Base-by-base conservation (phyloP, 2,797 vertebrate species). In the Meda fulgida region DNA sequence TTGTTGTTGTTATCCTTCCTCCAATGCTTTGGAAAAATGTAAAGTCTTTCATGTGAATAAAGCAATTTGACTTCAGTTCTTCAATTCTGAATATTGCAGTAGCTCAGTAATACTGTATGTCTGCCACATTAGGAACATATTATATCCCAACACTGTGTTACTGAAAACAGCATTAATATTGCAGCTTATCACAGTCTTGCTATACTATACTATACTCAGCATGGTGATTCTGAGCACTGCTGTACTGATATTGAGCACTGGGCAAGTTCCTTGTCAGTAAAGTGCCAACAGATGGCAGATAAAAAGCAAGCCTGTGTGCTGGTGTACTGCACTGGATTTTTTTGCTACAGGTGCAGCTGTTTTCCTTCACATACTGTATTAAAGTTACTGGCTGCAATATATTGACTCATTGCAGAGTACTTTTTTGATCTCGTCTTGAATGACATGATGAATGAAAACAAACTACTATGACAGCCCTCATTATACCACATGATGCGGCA, bases 241-340 rank as follows among this genome's bases (percentile, higher is more conserved):
- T 79, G 40, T 78, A 48, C 11, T 1, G 23, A 85, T 51, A 43
- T 40, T 71, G 29, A 63, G 76, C 5, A 36, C 66, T 29, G 55
- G 67, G 18, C 31, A 71, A 48, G 26, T 79, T 84, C 67, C 38
- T 71, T 63, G 76, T 72, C 76, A 79, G 48, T 80, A 63, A 80
- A 60, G 40, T 63, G 16, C 16, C 83, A 79, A 79, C 76, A 84
- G 83, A 79, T 72, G 83, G 67, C 23, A 63, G 76, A 72, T 71
- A 72, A 84, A 79, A 72, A 58, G 7, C 2, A 84, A 78, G 43
- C 5, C 7, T 58, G 7, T 58, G 36, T 69, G 26, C n/a, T 70
- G 31, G 31, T 31, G 31, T 31, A 31, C 31, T 31, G 26, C 26
- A 23, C 75, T 46, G 21, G 21, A 26, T 29, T 66, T 13, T 21